phyloP scores from a whole-genome alignment of 2,888 invertebrate species.

The Caenorhabditis sp. region DNA sequence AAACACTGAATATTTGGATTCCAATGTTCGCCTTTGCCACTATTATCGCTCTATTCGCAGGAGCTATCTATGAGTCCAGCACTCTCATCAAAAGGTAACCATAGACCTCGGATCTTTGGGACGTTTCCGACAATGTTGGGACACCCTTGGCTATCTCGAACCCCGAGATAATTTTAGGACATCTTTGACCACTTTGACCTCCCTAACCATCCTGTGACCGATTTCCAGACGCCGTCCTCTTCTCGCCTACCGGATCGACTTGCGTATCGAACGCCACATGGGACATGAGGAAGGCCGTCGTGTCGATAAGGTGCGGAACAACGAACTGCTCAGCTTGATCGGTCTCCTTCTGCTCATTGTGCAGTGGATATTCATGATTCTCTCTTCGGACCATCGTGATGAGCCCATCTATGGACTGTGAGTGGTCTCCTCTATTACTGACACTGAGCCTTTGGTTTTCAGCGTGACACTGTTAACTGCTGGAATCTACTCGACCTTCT shows the following conservation, averaged over 20 bases:
- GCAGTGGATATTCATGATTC: slow-evolving; percentile 31
- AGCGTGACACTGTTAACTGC: slow-evolving; percentile 4
- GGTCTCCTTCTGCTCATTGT: slow-evolving; percentile 12
- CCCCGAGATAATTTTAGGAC: too few species aligned
- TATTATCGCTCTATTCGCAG: not conserved
- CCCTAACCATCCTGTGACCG: too few species aligned
- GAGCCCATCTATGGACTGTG: slow-evolving; percentile 19
- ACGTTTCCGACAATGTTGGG: too few species aligned
- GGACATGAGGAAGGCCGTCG: slow-evolving; percentile 2
- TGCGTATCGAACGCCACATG: slow-evolving; percentile 24
- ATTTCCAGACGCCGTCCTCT: slow-evolving; percentile 46
- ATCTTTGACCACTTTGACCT: too few species aligned
- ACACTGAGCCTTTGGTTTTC: slow-evolving; percentile 1
- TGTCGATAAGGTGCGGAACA: slow-evolving; percentile 28
- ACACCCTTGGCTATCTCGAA: too few species aligned
- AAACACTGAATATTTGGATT: slow-evolving; percentile 28
- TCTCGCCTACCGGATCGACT: slow-evolving; percentile 26
- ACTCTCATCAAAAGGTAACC: slow-evolving; percentile 27
- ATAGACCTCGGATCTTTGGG: not conserved
- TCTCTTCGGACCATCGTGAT: slow-evolving; percentile 26
- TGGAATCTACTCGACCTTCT: slow-evolving; percentile 17
- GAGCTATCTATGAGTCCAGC: slow-evolving; percentile 12
- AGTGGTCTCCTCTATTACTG: too few species aligned
- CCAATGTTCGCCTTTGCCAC: slow-evolving; percentile 22
- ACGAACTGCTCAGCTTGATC: not conserved